Evolutionary conservation across 2,113 vertebrate species (phyloP).

Genomic region (Stigmatopora argus): DNA sequence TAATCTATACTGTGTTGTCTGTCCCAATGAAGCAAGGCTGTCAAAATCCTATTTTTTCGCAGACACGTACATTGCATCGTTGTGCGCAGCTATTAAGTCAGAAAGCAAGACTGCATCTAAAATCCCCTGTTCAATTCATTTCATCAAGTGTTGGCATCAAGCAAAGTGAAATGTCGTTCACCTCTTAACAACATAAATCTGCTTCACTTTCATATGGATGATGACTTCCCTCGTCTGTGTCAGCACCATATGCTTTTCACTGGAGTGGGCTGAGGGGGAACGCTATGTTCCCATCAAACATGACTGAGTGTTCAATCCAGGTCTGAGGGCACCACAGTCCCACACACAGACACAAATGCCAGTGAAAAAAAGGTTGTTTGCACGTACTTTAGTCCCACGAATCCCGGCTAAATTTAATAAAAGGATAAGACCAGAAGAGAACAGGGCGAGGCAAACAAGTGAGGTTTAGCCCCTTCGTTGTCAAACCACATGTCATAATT

Average conservation of each 20-base stretch:
- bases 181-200: conserved; percentile 23
- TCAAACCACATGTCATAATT: conserved; percentile 22
- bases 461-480: conserved; percentile 28
- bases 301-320: conserved; percentile 9
- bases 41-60: too few relatives aligned
- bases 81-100: not conserved
- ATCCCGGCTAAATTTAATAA: conserved; percentile 26
- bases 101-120: conserved; percentile 6
- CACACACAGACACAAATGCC: not conserved
- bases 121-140: conserved; percentile 4
- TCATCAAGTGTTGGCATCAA: conserved; percentile 18
- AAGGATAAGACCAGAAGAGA: conserved; percentile 28
- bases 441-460: conserved; percentile 17
- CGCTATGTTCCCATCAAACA: conserved; percentile 27
- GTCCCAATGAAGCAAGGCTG: too few relatives aligned
- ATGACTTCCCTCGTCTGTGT: conserved; percentile 24
- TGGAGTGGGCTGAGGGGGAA: conserved; percentile 1
- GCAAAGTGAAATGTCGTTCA: conserved; percentile 25
- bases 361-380: conserved; percentile 18
- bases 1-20: not conserved
- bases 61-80: not conserved
- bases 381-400: conserved; percentile 11
- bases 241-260: conserved; percentile 12
- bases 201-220: conserved; percentile 10
- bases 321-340: not conserved